Percentiles rank a stretch among this genome's conserved stretches.
These are phyloP conservation scores for Tragulus kanchil DNA, from an alignment of 2,113 vertebrate genomes.

Conservation along the genomic window DNA sequence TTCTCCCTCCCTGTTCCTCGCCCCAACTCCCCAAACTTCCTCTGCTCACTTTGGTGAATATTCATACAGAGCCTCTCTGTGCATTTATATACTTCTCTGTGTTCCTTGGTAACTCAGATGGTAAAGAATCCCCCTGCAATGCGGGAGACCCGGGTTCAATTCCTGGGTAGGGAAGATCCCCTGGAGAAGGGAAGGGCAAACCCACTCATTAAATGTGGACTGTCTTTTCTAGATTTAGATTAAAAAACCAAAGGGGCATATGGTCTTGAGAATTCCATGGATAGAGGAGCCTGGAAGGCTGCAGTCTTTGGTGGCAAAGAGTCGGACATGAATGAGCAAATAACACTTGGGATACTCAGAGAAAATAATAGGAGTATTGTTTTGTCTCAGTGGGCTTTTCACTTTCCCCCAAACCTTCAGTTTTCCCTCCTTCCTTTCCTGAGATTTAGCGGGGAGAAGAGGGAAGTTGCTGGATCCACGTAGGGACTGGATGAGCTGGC, in stretches of 20 bases:
- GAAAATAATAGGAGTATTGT: neutral
- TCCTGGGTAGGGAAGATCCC: neutral
- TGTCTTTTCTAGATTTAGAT: too few relatives aligned
- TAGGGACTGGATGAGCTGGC: neutral
- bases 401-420: neutral
- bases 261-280: neutral
- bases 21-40: fast-evolving
- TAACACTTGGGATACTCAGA: neutral
- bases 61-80: neutral
- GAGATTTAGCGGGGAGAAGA: neutral
- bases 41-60: neutral
- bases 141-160: neutral
- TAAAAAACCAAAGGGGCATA: neutral
- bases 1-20: fast-evolving
- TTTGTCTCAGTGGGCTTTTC: neutral
- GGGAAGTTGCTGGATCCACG: fast-evolving
- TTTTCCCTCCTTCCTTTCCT: neutral
- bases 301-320: neutral
- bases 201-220: neutral
- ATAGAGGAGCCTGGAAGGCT: neutral
- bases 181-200: neutral
- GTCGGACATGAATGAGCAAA: neutral
- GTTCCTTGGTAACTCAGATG: neutral
- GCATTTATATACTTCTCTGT: fast-evolving
- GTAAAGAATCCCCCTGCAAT: neutral